Conservation (phyloP, 2,113 vertebrate species). For the Trogon surrucura region DNA sequence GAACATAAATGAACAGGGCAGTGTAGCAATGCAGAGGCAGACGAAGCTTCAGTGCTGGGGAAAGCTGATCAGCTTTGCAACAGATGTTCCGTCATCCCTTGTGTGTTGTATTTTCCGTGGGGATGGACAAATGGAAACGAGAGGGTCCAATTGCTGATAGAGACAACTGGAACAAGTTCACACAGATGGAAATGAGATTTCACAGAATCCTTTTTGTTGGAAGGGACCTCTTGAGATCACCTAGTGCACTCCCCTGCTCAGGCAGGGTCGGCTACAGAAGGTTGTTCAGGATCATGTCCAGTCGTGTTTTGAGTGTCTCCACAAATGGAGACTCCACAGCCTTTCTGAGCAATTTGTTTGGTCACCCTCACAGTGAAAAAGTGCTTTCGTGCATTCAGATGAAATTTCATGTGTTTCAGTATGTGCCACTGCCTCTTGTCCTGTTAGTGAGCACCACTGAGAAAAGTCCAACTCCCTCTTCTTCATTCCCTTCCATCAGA, state of each 20-base stretch:
- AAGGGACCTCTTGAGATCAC: background rate
- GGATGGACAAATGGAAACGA: background rate
- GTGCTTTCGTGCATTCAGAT: background rate
- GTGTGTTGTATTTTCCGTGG: background rate
- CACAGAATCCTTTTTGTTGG: background rate
- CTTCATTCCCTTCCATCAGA: background rate
- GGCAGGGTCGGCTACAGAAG: background rate
- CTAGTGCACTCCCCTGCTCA: background rate
- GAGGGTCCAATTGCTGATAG: background rate
- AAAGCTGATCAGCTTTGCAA: background rate
- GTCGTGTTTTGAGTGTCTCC: background rate
- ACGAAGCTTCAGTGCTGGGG: background rate
- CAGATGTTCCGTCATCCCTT: background rate
- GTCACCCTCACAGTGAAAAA: background rate
- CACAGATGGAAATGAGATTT: background rate
- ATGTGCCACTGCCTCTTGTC: background rate
- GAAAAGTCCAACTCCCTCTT: background rate
- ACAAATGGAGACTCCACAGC: background rate
- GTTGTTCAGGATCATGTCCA: background rate
- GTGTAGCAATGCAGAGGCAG: background rate
- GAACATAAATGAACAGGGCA: background rate
- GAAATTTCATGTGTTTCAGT: background rate
- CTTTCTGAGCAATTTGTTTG: background rate
- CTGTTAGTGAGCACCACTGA: background rate
- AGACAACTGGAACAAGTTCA: background rate